Evolutionary conservation across 2,888 invertebrate genomes (phyloP), one percentile per base, ranked within the genome.

Genomic region (Ephialtes manifestator): DNA sequence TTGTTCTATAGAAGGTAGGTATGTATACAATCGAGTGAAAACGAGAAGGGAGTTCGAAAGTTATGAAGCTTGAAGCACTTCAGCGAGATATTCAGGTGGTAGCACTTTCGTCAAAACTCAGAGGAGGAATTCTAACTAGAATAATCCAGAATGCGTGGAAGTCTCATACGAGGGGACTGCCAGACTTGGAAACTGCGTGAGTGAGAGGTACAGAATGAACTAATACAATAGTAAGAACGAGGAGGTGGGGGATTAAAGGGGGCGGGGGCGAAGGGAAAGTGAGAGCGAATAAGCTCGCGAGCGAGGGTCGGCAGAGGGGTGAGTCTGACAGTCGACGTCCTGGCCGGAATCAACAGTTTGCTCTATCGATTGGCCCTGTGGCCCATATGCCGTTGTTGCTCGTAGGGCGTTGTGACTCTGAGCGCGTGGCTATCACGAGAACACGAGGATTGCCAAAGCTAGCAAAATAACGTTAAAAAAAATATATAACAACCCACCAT

Each of bases 281-380:
- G 35, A 35, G 55, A 31, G 24, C 10, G 58, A 39, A 39, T 39
- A 39, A 39, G 24, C 20, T n/a, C 3, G 75, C 15, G 15, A 68
- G 35, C 48, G 46, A 81, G 48, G 28, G 31, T 74, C 63, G 43
- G 68, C 15, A n/a, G 28, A 46, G 67, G 46, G 68, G 67, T 72
- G 55, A 76, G 79, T 70, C 82, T 75, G 60, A 75, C 87, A 88
- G 89, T 86, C 87, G 88, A 89, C 89, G 89, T 91, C 92, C 92
- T 92, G 93, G 93, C 90, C 91, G 89, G 93, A 94, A 94, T 94
- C 94, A 94, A 94, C 93, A 94, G 94, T 94, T 94, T 94, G 93
- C 94, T 94, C 92, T 93, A 94, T 94, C 94, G 94, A 94, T 94
- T 93, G 90, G 90, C 87, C 81, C 85, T 85, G 89, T 85, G 83